Conservation (phyloP, 2,113 vertebrate species). For the Bothrops jararaca region DNA sequence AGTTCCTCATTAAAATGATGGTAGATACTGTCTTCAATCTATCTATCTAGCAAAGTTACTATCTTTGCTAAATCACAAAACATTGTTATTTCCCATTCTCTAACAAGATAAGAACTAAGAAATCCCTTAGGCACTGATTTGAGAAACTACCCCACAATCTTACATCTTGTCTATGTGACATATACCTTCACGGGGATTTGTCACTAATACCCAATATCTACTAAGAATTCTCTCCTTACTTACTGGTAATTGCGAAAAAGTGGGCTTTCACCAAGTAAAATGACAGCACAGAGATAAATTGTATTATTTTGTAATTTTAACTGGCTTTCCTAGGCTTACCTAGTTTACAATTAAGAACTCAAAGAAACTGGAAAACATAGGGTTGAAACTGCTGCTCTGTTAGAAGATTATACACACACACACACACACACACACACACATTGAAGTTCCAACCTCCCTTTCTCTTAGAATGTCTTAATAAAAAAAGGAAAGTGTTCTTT, state of each 20-base stretch:
- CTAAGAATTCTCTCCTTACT: neutral
- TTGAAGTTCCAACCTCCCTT: slow-evolving; percentile 6
- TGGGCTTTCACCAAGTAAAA: neutral
- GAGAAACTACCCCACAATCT: neutral
- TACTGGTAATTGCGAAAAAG: neutral
- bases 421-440: neutral
- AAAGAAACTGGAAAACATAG: neutral
- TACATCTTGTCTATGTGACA: neutral
- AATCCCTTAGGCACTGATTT: neutral
- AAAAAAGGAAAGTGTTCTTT: neutral
- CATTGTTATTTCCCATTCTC: neutral
- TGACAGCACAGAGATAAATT: neutral
- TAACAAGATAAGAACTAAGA: neutral
- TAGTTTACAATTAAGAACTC: neutral
- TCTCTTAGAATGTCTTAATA: slow-evolving; percentile 1
- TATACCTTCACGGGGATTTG: neutral
- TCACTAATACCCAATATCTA: neutral
- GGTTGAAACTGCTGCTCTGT: slow-evolving; percentile 7
- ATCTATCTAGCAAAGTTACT: neutral
- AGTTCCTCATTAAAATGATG: neutral
- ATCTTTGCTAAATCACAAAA: neutral
- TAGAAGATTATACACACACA: slow-evolving; percentile 8
- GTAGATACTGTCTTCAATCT: neutral
- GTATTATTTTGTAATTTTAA: neutral
- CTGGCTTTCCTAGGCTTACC: neutral